Percentiles rank a stretch among this genome's conserved stretches.
Evolutionary conservation across 2,113 vertebrate species (phyloP).

Genomic region (Vulpes vulpes): DNA sequence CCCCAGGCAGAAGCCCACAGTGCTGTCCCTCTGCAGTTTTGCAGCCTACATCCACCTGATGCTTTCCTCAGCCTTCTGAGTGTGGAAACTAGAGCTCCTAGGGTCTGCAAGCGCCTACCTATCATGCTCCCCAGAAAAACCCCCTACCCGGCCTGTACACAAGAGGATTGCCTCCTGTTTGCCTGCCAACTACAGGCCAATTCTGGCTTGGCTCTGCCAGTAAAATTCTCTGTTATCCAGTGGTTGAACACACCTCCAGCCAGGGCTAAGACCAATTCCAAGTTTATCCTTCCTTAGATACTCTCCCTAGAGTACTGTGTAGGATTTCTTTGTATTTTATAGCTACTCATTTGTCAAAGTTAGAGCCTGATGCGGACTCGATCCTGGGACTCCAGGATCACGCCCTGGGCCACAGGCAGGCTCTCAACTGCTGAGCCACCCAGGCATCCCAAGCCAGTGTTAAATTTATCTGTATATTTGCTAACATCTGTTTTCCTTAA

Average conservation of each 20-base stretch:
- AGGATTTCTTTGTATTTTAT: neutral
- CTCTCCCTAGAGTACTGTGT: neutral
- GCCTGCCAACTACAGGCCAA: neutral
- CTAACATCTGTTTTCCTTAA: neutral
- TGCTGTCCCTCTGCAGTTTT: neutral
- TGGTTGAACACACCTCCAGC: neutral
- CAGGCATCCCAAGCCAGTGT: neutral
- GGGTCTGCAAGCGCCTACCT: neutral
- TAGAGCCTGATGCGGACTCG: neutral
- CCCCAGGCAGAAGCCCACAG: neutral
- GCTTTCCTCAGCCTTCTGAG: neutral
- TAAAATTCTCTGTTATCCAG: neutral
- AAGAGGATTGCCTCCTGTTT: neutral
- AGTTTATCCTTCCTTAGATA: neutral
- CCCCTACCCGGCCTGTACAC: neutral
- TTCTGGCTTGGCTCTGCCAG: neutral
- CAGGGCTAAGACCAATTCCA: neutral
- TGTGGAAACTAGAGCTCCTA: neutral
- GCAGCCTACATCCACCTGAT: neutral
- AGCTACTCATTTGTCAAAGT: neutral
- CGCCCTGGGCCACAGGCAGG: no score
- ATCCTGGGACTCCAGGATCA: no score
- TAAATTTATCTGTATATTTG: neutral
- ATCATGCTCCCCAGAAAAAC: neutral
- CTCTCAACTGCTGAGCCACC: no score